Evolutionary conservation across 2,888 invertebrate species (phyloP), one percentile per base, ranked within the genome.

Genomic region (Phyllotreta cruciferae): DNA sequence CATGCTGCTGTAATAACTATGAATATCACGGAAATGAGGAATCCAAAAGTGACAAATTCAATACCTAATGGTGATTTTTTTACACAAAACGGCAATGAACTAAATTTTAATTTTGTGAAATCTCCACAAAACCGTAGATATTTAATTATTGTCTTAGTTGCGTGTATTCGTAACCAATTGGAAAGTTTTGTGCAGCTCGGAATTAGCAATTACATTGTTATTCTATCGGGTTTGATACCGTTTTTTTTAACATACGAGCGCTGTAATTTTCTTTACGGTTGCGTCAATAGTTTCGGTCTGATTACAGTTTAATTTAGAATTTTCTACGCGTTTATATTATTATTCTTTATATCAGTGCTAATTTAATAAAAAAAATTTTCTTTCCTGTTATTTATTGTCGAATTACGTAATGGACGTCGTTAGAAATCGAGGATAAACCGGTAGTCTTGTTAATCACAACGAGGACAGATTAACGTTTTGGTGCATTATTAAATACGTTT

Each of bases 271-370:
- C 57, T 64, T 60, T 41, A 58, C 53, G 52, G 67, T 61, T 64
- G 62, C 61, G 57, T 63, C 63, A 52, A 57, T 57, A 62, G 70
- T 68, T 63, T 60, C 70, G 70, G 68, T 71, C 71, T 71, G 68
- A 56, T 71, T 71, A 62, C 61, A 57, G 50, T 57, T 60, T 64
- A 62, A 66, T 70, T 70, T 70, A 44, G 60, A 66, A 66, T 70
- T 69, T 71, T 70, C 69, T 70, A 66, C 52, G 37, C 53, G 44
- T 52, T 60, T 53, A 44, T 53, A 44, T 60, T 37, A 53, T 44
- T 53, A 52, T 60, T 53, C 14, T 45, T 11, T 52, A 41, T 42
- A 11, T n/a, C 49, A 37, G 36, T 39, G 50, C 35, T 52, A 52
- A 10, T 52, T 52, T 37, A 37, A 52, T 52, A 49, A 49, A 36